phyloP scores from a whole-genome alignment of 1,140 invertebrate species.

The Philotrypesis tridentata region DNA sequence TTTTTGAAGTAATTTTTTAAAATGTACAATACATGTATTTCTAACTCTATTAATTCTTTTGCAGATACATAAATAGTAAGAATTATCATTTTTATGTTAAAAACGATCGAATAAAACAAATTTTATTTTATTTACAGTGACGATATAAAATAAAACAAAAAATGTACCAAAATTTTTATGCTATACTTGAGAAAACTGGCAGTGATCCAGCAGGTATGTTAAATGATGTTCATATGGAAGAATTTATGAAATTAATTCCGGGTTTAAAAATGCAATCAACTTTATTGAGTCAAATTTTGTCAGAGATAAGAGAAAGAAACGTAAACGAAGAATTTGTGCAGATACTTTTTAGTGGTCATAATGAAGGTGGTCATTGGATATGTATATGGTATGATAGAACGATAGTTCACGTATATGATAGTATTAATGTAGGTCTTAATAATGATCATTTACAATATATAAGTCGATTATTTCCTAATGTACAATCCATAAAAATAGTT shows the following conservation, averaged over 20 bases:
- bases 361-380: neutral
- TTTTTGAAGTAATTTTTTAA: too few relatives aligned
- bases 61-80: too few relatives aligned
- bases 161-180: neutral
- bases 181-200: neutral
- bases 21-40: too few relatives aligned
- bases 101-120: too few relatives aligned
- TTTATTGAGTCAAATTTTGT: neutral
- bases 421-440: neutral
- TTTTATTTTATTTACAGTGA: too few relatives aligned
- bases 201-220: neutral
- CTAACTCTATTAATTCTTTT: too few relatives aligned
- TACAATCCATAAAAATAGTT: neutral
- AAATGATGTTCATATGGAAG: too few relatives aligned
- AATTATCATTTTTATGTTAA: too few relatives aligned
- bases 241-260: constrained; percentile 3
- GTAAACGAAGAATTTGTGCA: neutral
- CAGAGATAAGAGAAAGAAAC: neutral
- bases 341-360: neutral
- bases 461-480: neutral
- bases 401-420: neutral
- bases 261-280: neutral
- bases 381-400: neutral
- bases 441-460: neutral
- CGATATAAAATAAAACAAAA: too few relatives aligned